A percentile compares a stretch with the other conserved stretches of the same genome.
Conservation (phyloP, 2,797 vertebrate species). For the Sebastes goodei region DNA sequence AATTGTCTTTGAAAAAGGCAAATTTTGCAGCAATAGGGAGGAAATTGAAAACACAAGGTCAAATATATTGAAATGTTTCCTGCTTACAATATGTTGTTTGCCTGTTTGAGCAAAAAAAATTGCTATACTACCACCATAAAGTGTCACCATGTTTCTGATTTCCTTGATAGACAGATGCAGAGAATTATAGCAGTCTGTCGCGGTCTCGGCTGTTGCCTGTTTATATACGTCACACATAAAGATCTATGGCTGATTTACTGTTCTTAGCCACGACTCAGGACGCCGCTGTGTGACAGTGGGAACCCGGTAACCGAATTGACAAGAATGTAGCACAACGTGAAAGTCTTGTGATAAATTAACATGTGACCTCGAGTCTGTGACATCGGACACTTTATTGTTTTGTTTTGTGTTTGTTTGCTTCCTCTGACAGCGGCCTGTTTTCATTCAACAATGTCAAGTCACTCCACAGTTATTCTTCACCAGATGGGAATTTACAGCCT, state of each 20-base stretch:
- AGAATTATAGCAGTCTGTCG: not conserved
- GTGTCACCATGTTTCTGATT: not conserved
- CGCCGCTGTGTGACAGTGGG: not conserved
- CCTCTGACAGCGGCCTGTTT: constrained; percentile 21
- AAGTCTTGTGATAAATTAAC: constrained; percentile 4
- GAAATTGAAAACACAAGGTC: constrained; percentile 8
- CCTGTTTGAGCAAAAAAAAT: not conserved
- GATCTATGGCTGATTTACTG: not conserved
- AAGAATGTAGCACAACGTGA: not conserved
- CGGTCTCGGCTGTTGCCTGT: not conserved
- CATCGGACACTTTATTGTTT: not conserved
- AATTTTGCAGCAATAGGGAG: not conserved
- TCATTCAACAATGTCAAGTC: constrained; percentile 27
- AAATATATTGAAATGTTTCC: constrained; percentile 5
- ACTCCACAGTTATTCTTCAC: not conserved
- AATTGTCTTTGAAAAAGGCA: not conserved
- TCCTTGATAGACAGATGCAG: not conserved
- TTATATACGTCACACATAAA: not conserved
- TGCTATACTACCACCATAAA: not conserved
- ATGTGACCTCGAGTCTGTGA: constrained; percentile 4
- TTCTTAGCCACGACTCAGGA: not conserved
- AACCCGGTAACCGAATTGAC: not conserved
- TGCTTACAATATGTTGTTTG: not conserved
- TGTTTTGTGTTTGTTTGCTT: not conserved
- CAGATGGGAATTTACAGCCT: not conserved